Conservation (phyloP, 1,140 invertebrate genomes). For the Drosophila busckii region DNA sequence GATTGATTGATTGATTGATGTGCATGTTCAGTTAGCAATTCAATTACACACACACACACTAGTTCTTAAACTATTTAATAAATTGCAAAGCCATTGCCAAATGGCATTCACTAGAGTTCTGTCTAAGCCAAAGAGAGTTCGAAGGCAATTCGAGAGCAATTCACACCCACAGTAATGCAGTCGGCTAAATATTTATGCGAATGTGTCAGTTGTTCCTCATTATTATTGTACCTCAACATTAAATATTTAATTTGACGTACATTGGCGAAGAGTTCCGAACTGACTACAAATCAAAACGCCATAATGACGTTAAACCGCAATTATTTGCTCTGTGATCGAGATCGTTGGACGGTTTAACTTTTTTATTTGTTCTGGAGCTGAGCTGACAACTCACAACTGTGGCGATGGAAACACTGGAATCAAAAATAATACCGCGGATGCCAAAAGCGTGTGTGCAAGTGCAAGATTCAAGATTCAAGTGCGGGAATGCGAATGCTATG, state of each 20-base stretch:
- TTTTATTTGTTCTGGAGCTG: conserved; percentile 10
- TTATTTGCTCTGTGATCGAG: background rate
- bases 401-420: conserved; percentile 29
- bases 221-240: background rate
- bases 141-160: too few species aligned
- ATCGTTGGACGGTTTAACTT: conserved; percentile 1
- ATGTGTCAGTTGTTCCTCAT: conserved; percentile 5
- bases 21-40: background rate
- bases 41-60: background rate
- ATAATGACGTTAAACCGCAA: conserved; percentile 31
- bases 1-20: conserved; percentile 8
- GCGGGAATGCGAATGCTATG: conserved; percentile 29
- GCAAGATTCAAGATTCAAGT: conserved; percentile 20
- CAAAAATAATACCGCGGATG: conserved; percentile 33
- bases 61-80: background rate
- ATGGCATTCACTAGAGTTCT: too few species aligned
- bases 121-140: too few species aligned
- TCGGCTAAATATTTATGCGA: conserved; percentile 2
- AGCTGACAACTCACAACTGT: conserved; percentile 43
- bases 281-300: conserved; percentile 23
- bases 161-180: conserved; percentile 24
- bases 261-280: conserved; percentile 13
- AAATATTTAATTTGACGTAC: background rate
- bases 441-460: conserved; percentile 38
- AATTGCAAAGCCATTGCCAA: too few species aligned